phyloP scores from a whole-genome alignment of 1,140 invertebrate species.

The Helicoverpa armigera region DNA sequence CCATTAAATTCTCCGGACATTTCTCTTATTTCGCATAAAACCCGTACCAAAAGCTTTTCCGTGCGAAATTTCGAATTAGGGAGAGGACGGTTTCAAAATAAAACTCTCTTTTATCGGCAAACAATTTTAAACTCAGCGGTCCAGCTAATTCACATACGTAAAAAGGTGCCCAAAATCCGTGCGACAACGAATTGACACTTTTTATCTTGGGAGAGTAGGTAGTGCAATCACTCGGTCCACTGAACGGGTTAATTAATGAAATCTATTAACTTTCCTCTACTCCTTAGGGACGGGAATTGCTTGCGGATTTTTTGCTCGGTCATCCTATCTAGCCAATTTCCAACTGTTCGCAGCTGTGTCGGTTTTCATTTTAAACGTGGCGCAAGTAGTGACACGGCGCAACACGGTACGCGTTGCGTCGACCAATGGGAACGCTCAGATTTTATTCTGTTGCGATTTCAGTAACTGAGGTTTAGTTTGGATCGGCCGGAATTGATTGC shows the following conservation, averaged over 20 bases:
- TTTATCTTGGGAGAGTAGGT: constrained; percentile 76
- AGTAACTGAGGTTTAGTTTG: constrained; percentile 51
- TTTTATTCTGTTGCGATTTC: constrained; percentile 51
- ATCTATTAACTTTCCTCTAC: constrained; percentile 83
- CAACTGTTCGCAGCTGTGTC: constrained; percentile 63
- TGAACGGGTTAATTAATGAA: constrained; percentile 86
- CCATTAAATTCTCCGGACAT: too few species aligned
- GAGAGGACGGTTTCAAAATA: not conserved
- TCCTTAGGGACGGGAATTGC: constrained; percentile 74
- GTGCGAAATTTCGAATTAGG: too few species aligned
- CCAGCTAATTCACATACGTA: constrained; percentile 52
- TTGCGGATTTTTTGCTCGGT: constrained; percentile 76
- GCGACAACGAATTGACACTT: constrained; percentile 80
- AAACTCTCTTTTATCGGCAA: not conserved
- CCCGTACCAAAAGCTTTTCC: too few species aligned
- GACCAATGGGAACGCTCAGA: constrained; percentile 4
- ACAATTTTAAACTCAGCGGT: constrained; percentile 23
- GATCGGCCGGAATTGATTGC: constrained; percentile 49
- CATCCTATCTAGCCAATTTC: constrained; percentile 73
- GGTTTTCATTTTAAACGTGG: constrained; percentile 56
- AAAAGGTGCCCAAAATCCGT: constrained; percentile 70
- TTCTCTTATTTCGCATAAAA: too few species aligned
- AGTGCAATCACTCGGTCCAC: constrained; percentile 83
- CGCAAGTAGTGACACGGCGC: constrained; percentile 26
- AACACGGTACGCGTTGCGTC: constrained; percentile 19